phyloP scores from a whole-genome alignment of 1,140 invertebrate genomes.

The Semibalanus balanoides region DNA sequence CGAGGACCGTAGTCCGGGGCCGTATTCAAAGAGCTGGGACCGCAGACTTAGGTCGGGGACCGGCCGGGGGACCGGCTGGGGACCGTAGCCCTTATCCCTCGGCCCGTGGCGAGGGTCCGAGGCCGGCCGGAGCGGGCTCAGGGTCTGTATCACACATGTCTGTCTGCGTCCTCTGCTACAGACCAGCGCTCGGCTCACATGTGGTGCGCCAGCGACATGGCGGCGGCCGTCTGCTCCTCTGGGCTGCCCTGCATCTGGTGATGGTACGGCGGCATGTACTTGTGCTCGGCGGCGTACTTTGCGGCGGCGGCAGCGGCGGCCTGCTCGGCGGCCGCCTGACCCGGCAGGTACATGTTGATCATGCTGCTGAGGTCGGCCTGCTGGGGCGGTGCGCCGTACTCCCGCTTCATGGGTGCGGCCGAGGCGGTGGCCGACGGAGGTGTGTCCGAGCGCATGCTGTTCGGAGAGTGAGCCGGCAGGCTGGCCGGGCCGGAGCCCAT shows the following conservation, averaged over 20 bases:
- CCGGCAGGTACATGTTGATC: slow-evolving; percentile 7
- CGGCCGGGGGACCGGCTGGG: no score
- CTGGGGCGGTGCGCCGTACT: slow-evolving; percentile 1
- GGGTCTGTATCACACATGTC: not conserved
- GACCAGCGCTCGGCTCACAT: not conserved
- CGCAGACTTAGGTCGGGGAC: no score
- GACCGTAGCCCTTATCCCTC: no score
- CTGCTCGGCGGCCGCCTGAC: not conserved
- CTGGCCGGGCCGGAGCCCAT: not conserved
- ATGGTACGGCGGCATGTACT: slow-evolving; percentile 3
- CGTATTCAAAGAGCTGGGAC: no score
- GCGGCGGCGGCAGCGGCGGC: not conserved
- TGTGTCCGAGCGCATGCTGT: slow-evolving; percentile 4
- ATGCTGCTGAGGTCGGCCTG: slow-evolving; percentile 2
- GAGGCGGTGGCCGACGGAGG: not conserved
- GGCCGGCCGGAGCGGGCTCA: no score
- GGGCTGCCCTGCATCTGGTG: not conserved
- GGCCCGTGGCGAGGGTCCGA: no score
- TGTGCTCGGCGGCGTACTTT: slow-evolving; percentile 1
- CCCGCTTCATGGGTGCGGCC: not conserved
- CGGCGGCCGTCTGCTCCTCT: not conserved
- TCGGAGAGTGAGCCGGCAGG: not conserved
- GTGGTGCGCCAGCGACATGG: slow-evolving; percentile 4
- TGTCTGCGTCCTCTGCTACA: no score
- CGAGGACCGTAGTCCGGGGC: no score